Base-by-base conservation (phyloP, 2,113 vertebrate species). In the Psittacara wagleri region DNA sequence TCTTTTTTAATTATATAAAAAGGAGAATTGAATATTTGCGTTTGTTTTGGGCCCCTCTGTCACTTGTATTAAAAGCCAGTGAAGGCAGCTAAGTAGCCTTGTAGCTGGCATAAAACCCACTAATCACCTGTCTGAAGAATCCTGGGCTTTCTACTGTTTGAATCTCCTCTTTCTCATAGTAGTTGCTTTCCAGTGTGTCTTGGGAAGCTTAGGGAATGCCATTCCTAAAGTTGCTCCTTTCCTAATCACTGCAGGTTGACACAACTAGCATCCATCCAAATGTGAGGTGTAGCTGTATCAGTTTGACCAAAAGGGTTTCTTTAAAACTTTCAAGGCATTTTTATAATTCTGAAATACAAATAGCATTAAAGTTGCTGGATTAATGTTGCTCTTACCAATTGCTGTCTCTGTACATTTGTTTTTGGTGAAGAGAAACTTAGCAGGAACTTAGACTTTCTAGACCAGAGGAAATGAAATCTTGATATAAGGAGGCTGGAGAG, bases 231-330 rank as follows among this genome's bases (percentile, higher is more conserved):
- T 19, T 70, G 29, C 20, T 35, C 35, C 63, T 37, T 24, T 49
- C 49, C 49, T 22, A 5, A 2, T 57, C 2, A 1, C 55, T 39
- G 35, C 23, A 62, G 10, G 46, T 74, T 41, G 52, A 20, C 28
- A 13, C 67, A 51, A 2, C 11, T 55, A 67, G 57, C 57, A 46
- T 3, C 69, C 35, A 7, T 66, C 33, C 84, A 51, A 16, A 48
- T 0, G 0, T 28, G 39, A 73, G 43, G 7, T n/a, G 1, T 6
- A 73, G 31, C 44, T 85, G 0, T 7, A 15, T 24, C 43, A 1
- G 25, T 48, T 29, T 49, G 39, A 48, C 16, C 55, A 27, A 0
- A 66, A 49, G 11, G 25, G 11, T 39, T 48, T 43, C 17, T 69
- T 43, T 27, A 27, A 68, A 49, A 49, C 37, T 41, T 17, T 3